These are phyloP conservation scores for Branchinecta lindahli DNA, from an alignment of 1,140 invertebrate genomes.

Conservation along the genomic window DNA sequence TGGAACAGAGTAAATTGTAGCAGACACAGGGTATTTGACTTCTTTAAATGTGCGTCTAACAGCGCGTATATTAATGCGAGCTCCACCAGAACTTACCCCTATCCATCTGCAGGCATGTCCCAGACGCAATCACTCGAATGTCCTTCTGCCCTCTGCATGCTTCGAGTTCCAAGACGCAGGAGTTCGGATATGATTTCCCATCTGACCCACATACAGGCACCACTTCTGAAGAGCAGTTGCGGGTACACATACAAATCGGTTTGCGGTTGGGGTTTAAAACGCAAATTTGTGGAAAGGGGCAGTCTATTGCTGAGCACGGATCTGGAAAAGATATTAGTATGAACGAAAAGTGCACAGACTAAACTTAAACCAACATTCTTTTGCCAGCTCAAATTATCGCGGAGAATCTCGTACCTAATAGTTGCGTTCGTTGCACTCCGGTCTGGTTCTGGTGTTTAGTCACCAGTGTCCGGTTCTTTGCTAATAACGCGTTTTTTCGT, in stretches of 20 bases:
- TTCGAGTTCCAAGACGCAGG: constrained; percentile 36
- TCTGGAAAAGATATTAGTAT: neutral
- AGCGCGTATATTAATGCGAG: too few relatives aligned
- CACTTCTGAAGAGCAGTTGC: neutral
- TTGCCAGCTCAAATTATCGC: too few relatives aligned
- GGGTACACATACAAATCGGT: neutral
- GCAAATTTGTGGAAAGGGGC: neutral
- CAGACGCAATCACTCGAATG: constrained; percentile 41
- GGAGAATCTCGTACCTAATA: too few relatives aligned
- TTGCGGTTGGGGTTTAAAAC: neutral
- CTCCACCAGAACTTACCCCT: neutral
- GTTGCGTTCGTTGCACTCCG: too few relatives aligned
- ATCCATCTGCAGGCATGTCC: neutral
- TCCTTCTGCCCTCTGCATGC: constrained; percentile 31
- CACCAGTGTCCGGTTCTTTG: too few relatives aligned
- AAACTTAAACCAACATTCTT: too few relatives aligned
- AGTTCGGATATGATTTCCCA: constrained; percentile 39
- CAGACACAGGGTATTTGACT: too few relatives aligned
- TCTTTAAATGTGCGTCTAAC: too few relatives aligned
- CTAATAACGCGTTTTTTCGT: too few relatives aligned
- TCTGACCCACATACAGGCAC: constrained; percentile 45
- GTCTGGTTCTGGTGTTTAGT: too few relatives aligned
- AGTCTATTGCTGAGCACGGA: neutral
- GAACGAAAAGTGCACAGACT: too few relatives aligned
- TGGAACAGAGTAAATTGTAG: too few relatives aligned